These are phyloP conservation scores for Cepaea hortensis DNA, from an alignment of 2,888 invertebrate genomes.

Conservation along the genomic window DNA sequence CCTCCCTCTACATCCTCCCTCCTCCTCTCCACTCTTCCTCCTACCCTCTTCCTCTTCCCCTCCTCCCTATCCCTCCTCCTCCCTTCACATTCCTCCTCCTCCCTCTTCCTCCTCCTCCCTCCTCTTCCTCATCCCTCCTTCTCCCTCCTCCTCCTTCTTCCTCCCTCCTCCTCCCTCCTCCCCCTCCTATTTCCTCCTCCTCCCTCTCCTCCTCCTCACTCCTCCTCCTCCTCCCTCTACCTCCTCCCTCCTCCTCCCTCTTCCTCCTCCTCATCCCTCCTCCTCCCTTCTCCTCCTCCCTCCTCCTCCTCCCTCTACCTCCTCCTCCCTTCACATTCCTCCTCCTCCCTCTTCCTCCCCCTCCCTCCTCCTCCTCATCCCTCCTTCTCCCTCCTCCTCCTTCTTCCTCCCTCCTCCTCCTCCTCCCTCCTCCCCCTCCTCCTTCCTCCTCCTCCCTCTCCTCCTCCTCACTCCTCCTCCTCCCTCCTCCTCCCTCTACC, in stretches of 20 bases:
- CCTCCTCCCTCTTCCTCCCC: too few relatives aligned
- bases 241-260: background rate
- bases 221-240: too few relatives aligned
- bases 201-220: background rate
- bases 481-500: background rate
- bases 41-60: too few relatives aligned
- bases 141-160: slow-evolving; percentile 18
- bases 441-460: background rate
- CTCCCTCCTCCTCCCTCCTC: slow-evolving; percentile 2
- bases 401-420: background rate
- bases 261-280: too few relatives aligned
- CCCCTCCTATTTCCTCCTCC: background rate
- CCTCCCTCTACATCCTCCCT: background rate
- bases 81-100: background rate
- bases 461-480: too few relatives aligned
- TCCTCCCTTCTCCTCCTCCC: background rate
- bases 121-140: too few relatives aligned
- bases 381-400: background rate
- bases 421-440: background rate
- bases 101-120: background rate
- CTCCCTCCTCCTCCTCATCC: too few relatives aligned
- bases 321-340: too few relatives aligned
- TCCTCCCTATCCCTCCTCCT: too few relatives aligned
- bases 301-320: background rate
- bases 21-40: slow-evolving; percentile 4